phyloP scores from a whole-genome alignment of 2,797 vertebrate genomes.

The Diglossa cyanea region DNA sequence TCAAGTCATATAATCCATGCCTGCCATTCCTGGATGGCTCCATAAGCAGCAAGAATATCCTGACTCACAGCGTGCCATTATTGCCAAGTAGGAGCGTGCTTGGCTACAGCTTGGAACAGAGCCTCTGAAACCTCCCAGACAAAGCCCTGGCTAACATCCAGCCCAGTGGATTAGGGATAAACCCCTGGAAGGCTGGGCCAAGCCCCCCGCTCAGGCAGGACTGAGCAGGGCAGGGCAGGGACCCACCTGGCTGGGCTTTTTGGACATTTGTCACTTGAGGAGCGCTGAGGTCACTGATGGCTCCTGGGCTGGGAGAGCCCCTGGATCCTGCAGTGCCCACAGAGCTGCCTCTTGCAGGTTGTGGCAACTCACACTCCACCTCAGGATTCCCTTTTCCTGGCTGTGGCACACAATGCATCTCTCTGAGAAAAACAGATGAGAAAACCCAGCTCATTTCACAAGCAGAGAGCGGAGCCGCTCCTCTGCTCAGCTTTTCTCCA shows the following conservation, averaged over 20 bases:
- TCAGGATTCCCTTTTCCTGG: neutral
- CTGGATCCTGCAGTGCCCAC: neutral
- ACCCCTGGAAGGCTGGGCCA: neutral
- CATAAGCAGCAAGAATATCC: neutral
- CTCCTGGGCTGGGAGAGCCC: neutral
- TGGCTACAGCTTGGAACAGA: neutral
- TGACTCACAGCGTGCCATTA: rapidly evolving
- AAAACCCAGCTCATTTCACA: neutral
- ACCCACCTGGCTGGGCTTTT: neutral
- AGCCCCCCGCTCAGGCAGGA: neutral
- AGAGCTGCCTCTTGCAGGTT: neutral
- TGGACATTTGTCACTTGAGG: neutral
- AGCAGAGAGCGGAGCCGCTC: neutral
- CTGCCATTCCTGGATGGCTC: neutral
- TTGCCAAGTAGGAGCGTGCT: rapidly evolving
- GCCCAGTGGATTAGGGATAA: neutral
- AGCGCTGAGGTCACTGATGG: neutral
- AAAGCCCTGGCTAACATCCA: neutral
- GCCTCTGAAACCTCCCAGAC: neutral
- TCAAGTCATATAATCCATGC: neutral
- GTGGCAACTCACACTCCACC: neutral
- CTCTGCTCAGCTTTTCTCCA: neutral
- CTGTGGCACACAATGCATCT: neutral
- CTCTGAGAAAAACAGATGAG: neutral
- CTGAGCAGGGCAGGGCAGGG: neutral